Evolutionary conservation across 2,797 vertebrate species (phyloP), one percentile per base, ranked within the genome.

Genomic region (Ceryle rudis): DNA sequence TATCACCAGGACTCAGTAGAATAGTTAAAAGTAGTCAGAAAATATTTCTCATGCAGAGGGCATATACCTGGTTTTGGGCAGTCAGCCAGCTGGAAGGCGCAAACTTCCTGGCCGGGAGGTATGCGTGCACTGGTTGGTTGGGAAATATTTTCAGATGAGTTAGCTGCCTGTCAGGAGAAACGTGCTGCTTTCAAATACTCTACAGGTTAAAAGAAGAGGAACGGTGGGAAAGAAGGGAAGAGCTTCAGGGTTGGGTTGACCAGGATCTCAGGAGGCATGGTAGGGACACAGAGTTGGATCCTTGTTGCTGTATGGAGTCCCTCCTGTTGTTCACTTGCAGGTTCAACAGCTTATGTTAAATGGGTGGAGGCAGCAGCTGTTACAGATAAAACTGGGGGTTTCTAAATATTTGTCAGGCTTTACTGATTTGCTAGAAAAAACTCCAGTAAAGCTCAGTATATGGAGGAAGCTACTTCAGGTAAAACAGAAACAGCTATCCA

Each of bases 31-130:
- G 62, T 66, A 86, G 73, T 61, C 83, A 79, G 86, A 73, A 95
- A 92, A 78, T 89, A 81, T 66, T 91, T 86, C 71, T 90, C 66
- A 64, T 91, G 80, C 73, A 33, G 90, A 93, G 67, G 93, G 93
- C 88, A 93, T 90, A 37, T 92, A 86, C 58, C 85, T 96, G 74
- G 82, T 42, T 88, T 66, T 46, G 55, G 94, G 92, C 83, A 21
- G 29, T 41, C 21, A 31, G 88, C 94, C 95, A 96, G 81, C 42
- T 93, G 90, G 80, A 94, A 95, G 86, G 90, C 92, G 70, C 67
- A 73, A 66, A 95, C 93, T 96, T 97, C 96, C 95, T 96, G 92
- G 83, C 96, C 51, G 58, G 80, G 74, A 96, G 96, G 93, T 81
- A 96, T 81, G 62, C 8, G 1, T 89, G 88, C 0, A 0, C 80